Base-by-base conservation (phyloP, 1,140 invertebrate genomes). In the Brachionus calyciflorus region DNA sequence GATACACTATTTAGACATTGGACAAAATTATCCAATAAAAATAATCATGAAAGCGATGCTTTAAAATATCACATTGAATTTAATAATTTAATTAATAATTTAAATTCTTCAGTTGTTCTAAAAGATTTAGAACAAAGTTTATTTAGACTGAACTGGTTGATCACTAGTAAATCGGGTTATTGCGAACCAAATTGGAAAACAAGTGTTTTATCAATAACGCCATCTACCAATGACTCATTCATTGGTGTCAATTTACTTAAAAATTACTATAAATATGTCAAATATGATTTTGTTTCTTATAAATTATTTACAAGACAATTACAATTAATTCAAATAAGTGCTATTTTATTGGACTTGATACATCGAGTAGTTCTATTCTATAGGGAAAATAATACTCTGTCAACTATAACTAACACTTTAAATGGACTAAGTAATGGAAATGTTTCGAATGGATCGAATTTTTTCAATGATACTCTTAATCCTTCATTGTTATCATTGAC, bases 221-320 rank as follows among this genome's bases (percentile, higher is more conserved):
- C 69, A 30, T 73, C 69, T 0, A 73, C 69, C 4, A 24, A 51
- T 21, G 69, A 73, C 28, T 73, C 69, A 1, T 73, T 73, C 30
- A 49, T 73, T 17, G 69, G 69, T 10, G 69, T 73, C 46, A 73
- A 73, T 37, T 41, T 73, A 28, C 46, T 73, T 21, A 73, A 73
- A 55, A 73, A 73, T 37, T 73, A 73, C 28, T 73, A 73, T 28
- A 73, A 73, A 55, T 73, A 51, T 37, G 69, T 73, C 46, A 73
- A 73, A 40, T 73, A 73, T 30, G 69, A 73, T 28, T 73, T 73
- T 73, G 69, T 73, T 2, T 73, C 69, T 0, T 73, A 73, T 14
- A 73, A 73, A n/a, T 41, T 73, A 28, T 73, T 73, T 28, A 55
- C 69, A 3, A 6, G 69, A 0, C 69, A 73, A 53, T 21, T 73